Base-by-base conservation (phyloP, 2,113 vertebrate species). In the Zapus hudsonius region DNA sequence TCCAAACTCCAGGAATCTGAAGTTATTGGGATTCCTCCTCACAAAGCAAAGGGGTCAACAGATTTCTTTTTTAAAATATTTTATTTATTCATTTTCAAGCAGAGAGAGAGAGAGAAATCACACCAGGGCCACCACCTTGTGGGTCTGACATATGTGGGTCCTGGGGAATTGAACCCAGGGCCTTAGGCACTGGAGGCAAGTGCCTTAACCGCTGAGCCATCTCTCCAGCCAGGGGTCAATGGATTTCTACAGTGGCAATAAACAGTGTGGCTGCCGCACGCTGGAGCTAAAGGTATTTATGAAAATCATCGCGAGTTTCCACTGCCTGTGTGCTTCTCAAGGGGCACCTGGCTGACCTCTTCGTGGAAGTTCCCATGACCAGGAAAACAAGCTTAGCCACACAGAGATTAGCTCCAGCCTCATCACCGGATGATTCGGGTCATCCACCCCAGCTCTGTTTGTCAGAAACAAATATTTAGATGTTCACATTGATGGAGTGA, bases 401-500 rank as follows among this genome's bases (percentile, higher is more conserved):
- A 40, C 1, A 1, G 31, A 0, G 44, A n/a, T 29, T n/a, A 3
- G 15, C 42, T 38, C 0, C 2, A 7, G 36, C 44, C 23, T 11
- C 33, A 33, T n/a, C 31, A 27, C 47, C 80, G 31, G 42, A 55
- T 1, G 0, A 16, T 16, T 27, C 64, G 6, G 61, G 89, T 57
- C 64, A 1, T 36, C 88, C 59, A 84, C 87, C 91, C 36, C 3
- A 5, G 31, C 15, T 5, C 23, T 63, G 86, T 95, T 92, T 94
- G 94, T 57, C 38, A 22, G 27, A 47, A 44, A 59, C 76, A 96
- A 94, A 95, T 95, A 95, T 95, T 95, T 91, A 94, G 69, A 40
- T 31, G 42, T 85, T 57, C 47, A 5, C 55, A 3, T 61, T 27
- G 36, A 19, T 69, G 57, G 55, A 66, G 86, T 7, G 16, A 90